Base-by-base conservation (phyloP, 2,797 vertebrate genomes). In the Pseudotriccus pelzelni region DNA sequence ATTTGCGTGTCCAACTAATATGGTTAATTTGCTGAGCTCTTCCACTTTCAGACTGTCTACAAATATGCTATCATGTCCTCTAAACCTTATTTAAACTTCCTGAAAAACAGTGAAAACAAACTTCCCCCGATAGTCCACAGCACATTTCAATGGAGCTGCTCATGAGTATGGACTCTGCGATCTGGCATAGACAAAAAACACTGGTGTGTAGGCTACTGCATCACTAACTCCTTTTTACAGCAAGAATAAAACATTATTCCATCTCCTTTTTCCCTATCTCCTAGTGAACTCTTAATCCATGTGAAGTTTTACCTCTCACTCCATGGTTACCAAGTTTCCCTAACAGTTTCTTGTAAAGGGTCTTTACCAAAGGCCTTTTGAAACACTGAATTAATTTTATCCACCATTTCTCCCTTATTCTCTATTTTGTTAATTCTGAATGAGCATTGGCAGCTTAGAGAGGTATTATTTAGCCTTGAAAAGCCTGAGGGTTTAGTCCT, bases 371-470 rank as follows among this genome's bases (percentile, higher is more conserved):
- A 94, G 84, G 84, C 39, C 84, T 92, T 96, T 97, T 89, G 90
- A 96, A 95, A 83, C 28, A 25, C 74, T 95, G 95, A 95, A 97
- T 95, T 83, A 73, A 89, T 96, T 95, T 96, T 94, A 83, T 82
- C 90, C 82, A 36, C 88, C 34, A 23, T 83, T 95, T 96, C 72
- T 87, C 43, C 59, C 67, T 91, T 84, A 88, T 92, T 97, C 72
- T 52, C 41, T 70, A 27, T 85, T 95, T 94, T 96, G 72, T 93
- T 93, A 85, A 79, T 46, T 76, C 53, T 90, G 55, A 96, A 84
- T 87, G 84, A 88, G 60, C 68, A 19, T 37, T 8, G 3, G 36
- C 87, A 79, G 47, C 41, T 91, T 79, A 81, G 41, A 90, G 36
- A 79, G 27, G 52, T 25, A 56, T 72, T 85, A 50, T 85, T 95